A percentile compares a stretch with the other conserved stretches of the same genome.
Conservation (phyloP, 2,888 invertebrate species). For the Uloborus plumipes region DNA sequence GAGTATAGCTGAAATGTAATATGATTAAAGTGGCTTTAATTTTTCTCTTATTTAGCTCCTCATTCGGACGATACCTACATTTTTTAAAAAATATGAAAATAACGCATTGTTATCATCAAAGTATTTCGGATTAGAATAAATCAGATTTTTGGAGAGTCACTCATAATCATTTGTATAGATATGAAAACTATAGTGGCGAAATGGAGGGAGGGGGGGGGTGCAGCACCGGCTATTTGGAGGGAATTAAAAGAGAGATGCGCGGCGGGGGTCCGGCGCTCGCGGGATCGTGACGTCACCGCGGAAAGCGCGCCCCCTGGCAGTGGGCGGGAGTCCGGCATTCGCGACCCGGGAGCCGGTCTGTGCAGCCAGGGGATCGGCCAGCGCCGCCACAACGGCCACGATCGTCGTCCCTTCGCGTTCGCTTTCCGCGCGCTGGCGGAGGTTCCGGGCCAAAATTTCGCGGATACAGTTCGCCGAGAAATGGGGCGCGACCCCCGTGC, state of each 20-base stretch:
- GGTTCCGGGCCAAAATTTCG: constrained; percentile 85
- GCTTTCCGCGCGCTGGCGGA: constrained; percentile 60
- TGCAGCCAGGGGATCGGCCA: constrained; percentile 15
- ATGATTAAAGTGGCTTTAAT: too few species aligned
- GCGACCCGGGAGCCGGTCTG: constrained; percentile 30
- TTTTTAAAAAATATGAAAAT: too few species aligned
- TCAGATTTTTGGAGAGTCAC: too few species aligned
- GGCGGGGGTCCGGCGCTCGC: not conserved
- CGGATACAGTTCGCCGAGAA: constrained; percentile 97
- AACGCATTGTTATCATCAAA: too few species aligned
- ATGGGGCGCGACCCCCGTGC: constrained; percentile 98
- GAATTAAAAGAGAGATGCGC: not conserved
- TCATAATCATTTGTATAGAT: too few species aligned
- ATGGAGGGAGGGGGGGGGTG: too few species aligned
- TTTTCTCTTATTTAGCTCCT: too few species aligned
- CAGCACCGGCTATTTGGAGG: not conserved
- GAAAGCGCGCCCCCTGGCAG: constrained; percentile 39
- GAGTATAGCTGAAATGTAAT: too few species aligned
- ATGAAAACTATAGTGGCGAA: too few species aligned
- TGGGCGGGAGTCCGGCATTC: constrained; percentile 25
- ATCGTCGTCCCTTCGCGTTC: constrained; percentile 41
- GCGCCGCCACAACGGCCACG: constrained; percentile 32
- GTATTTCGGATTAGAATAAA: too few species aligned
- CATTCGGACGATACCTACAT: too few species aligned
- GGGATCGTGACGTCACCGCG: constrained; percentile 19